phyloP scores from a whole-genome alignment of 2,113 vertebrate species.

The Myotis lucifugus region DNA sequence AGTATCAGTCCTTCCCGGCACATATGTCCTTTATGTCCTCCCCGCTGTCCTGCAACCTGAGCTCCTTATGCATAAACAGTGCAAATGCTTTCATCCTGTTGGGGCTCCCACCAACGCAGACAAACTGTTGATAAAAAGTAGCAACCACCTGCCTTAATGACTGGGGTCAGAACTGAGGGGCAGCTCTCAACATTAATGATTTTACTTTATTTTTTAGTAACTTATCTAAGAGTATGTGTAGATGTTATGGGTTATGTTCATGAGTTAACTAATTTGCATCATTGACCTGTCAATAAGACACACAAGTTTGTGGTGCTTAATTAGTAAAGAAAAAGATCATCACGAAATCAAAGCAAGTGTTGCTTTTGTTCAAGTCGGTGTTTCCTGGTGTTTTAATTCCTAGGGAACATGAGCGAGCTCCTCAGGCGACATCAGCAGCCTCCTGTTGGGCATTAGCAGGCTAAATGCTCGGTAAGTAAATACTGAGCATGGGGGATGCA shows the following conservation, averaged over 20 bases:
- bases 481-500: rapidly evolving
- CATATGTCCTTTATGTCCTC: conserved; percentile 88
- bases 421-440: background rate
- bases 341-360: conserved; percentile 14
- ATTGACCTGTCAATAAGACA: background rate
- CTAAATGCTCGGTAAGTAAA: background rate
- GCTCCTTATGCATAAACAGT: conserved; percentile 88
- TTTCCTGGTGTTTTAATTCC: conserved; percentile 32
- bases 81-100: conserved; percentile 92
- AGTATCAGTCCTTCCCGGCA: conserved; percentile 89
- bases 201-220: background rate
- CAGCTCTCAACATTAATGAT: background rate
- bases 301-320: background rate
- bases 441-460: background rate
- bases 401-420: background rate
- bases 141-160: rapidly evolving
- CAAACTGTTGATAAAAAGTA: conserved; percentile 84
- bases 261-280: conserved; percentile 2
- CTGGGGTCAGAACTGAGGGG: rapidly evolving
- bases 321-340: conserved; percentile 38
- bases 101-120: conserved; percentile 90
- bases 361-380: background rate
- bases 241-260: background rate
- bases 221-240: background rate
- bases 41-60: conserved; percentile 81